Base-by-base conservation (phyloP, 2,113 vertebrate genomes). In the Albula glossodonta region DNA sequence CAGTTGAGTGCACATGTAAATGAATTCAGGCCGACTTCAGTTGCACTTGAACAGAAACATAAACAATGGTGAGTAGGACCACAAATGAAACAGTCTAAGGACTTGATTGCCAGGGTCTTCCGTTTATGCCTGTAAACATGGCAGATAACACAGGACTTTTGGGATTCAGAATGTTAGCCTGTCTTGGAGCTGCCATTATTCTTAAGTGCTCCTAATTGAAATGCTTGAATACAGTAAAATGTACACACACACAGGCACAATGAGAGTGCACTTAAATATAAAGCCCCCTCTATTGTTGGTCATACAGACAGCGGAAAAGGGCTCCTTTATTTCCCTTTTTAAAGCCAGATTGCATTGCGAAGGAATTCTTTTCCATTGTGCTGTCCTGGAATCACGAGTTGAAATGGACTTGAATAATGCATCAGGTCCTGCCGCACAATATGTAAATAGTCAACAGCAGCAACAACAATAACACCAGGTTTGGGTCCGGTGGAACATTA, bases 371-470 rank as follows among this genome's bases (percentile, higher is more conserved):
- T 92, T 92, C 94, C 93, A 93, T 92, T 91, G 91, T 91, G 87
- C 86, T 82, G 70, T 91, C 88, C 93, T 89, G 91, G 91, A 91
- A 94, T 94, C 89, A 93, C 93, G 92, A 83, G 90, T 91, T 87
- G 91, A 86, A 89, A 86, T 74, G 80, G 60, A 83, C 86, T 48
- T 96, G 95, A 96, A 95, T 96, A 95, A 96, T 95, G 93, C 90
- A 96, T 96, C 82, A 93, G 91, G 88, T 84, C 88, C 91, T 90
- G 91, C 92, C 93, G 91, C 90, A 89, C 90, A 63, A 87, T 93
- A 95, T 95, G 94, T 95, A 95, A 95, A 95, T 94, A 93, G 92
- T 92, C 91, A 93, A 93, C 93, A 92, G 91, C 91, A 88, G 92
- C 90, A 87, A 88, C 90, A 91, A 91, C 87, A 89, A 91, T 93